Conservation (phyloP, 2,113 vertebrate species). For the Athene cunicularia region DNA sequence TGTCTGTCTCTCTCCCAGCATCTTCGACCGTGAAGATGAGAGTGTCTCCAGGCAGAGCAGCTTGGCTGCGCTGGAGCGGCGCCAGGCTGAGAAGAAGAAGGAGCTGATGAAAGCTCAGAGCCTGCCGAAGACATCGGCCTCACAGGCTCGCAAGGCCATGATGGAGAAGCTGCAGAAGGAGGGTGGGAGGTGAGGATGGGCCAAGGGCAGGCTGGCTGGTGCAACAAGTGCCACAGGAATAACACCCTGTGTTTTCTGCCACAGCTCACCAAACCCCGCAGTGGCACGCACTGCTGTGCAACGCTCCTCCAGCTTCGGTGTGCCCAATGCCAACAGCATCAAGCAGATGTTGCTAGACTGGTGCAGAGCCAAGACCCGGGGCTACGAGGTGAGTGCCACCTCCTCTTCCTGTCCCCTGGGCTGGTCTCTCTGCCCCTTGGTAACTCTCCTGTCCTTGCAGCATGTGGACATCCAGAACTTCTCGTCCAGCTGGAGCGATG, state of each 20-base stretch:
- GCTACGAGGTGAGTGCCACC: conserved; percentile 86
- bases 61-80: conserved; percentile 82
- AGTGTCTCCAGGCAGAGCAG: conserved; percentile 76
- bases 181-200: conserved; percentile 79
- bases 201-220: neutral
- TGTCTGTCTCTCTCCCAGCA: conserved; percentile 66
- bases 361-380: conserved; percentile 96
- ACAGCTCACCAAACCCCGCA: conserved; percentile 77
- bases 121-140: conserved; percentile 88
- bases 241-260: fast-evolving
- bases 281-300: conserved; percentile 82
- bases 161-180: conserved; percentile 96
- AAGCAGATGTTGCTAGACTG: conserved; percentile 99
- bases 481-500: conserved; percentile 97
- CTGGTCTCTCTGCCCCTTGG: neutral
- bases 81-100: conserved; percentile 89
- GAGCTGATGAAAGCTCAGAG: conserved; percentile 94
- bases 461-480: conserved; percentile 98
- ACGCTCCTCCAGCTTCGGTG: conserved; percentile 91
- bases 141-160: conserved; percentile 93
- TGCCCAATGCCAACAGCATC: conserved; percentile 96
- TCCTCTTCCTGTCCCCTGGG: neutral
- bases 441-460: conserved; percentile 67
- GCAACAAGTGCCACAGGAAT: fast-evolving
- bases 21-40: conserved; percentile 94